Evolutionary conservation across 2,888 invertebrate species (phyloP).

Genomic region (Agriopis aurantiaria): DNA sequence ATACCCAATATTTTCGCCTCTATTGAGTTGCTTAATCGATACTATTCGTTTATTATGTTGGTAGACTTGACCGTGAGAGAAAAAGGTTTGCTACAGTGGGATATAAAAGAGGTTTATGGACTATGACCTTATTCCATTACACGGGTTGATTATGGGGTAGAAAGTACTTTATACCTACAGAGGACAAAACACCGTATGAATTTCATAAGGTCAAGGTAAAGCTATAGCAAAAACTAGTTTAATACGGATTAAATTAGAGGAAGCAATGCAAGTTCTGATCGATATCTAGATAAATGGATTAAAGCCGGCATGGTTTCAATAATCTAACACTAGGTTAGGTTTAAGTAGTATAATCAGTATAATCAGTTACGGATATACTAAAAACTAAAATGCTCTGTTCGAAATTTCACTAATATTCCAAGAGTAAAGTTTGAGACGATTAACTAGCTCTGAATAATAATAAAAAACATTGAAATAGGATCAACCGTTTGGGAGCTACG

Average conservation of each 20-base stretch:
- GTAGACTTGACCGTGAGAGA: conserved; percentile 21
- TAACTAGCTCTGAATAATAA: no score
- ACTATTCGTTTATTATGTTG: conserved; percentile 15
- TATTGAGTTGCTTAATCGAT: conserved; percentile 2
- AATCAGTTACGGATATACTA: neutral
- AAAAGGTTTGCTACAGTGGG: conserved; percentile 32
- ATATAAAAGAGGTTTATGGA: conserved; percentile 33
- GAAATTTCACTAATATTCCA: no score
- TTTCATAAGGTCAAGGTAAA: conserved; percentile 1
- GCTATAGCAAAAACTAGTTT: neutral
- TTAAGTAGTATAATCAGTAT: no score
- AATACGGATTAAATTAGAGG: conserved; percentile 4
- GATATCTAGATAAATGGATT: conserved; percentile 2
- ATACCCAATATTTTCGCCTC: neutral
- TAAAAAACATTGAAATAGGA: no score
- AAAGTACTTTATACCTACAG: neutral
- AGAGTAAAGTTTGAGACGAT: no score
- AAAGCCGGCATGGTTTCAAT: neutral
- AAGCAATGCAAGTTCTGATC: conserved; percentile 8
- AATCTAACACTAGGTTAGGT: neutral
- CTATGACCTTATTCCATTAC: conserved; percentile 33
- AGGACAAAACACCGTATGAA: neutral
- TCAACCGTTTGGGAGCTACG: no score
- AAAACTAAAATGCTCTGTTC: no score
- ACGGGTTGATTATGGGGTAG: conserved; percentile 22